Conservation (phyloP, 1,140 invertebrate genomes). For the Pachypeltis micranthus region DNA sequence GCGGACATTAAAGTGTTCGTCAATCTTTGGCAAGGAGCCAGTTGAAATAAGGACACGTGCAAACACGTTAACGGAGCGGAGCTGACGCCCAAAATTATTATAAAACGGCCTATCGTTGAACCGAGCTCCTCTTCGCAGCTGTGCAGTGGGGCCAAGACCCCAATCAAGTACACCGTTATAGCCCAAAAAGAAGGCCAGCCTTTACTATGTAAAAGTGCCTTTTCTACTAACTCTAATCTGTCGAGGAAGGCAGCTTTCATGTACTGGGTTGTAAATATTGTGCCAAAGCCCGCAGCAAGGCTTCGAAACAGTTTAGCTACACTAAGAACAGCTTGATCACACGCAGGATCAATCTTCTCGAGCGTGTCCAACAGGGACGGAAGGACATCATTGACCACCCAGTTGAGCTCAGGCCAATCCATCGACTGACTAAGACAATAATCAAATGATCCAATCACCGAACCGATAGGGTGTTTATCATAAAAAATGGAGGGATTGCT, state of each 20-base stretch:
- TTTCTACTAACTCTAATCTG: constrained; percentile 4
- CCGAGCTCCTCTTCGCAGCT: constrained; percentile 37
- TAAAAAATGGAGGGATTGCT: constrained; percentile 43
- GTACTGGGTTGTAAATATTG: constrained; percentile 20
- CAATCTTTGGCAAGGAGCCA: constrained; percentile 27
- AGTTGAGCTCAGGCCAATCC: constrained; percentile 42
- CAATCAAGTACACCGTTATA: constrained; percentile 29
- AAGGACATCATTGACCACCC: constrained; percentile 39
- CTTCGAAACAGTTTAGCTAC: constrained; percentile 33
- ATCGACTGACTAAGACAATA: constrained; percentile 34
- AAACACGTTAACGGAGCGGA: constrained; percentile 42
- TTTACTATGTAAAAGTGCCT: background rate
- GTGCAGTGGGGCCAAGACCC: constrained; percentile 21
- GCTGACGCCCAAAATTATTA: constrained; percentile 41
- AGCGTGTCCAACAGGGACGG: constrained; percentile 36
- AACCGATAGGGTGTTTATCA: constrained; percentile 36
- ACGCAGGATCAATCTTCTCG: constrained; percentile 31
- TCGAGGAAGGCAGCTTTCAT: constrained; percentile 3
- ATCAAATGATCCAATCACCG: constrained; percentile 42
- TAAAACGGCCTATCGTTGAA: constrained; percentile 39
- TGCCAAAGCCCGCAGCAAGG: constrained; percentile 38
- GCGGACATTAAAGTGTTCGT: constrained; percentile 37
- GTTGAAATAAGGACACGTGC: constrained; percentile 34
- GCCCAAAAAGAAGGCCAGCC: background rate
- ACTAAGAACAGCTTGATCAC: constrained; percentile 28